Evolutionary conservation across 2,113 vertebrate genomes (phyloP), one percentile per base, ranked within the genome.

Genomic region (Halichoerus grypus): DNA sequence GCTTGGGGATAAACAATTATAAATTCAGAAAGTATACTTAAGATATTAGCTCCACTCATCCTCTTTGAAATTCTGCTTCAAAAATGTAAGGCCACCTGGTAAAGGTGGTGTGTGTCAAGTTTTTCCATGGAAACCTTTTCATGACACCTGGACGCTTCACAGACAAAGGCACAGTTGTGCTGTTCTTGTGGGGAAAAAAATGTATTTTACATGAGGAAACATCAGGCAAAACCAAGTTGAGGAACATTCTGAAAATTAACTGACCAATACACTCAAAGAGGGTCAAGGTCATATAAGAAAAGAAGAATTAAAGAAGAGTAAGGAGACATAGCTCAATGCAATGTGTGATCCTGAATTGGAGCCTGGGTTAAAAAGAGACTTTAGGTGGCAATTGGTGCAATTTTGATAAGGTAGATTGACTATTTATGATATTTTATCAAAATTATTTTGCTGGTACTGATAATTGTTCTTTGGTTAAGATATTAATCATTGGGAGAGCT

Each of bases 91-190:
- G 24, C 49, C 8, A 42, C 5, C 53, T 49, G 22, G 13, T 63
- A 67, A 67, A 69, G 3, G 22, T 36, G 1, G 33, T 57, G 3
- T 18, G 12, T 59, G 11, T 85, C 19, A 69, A 18, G 24, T 63
- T 93, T 88, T 36, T 81, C 51, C 39, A 6, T 7, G 26, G 39
- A 94, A 49, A 4, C 10, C 22, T 77, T 36, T 46, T 15, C 2
- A 24, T 3, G 14, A 14, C 2, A 14, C 4, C 39, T 15, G 28
- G 53, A 14, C 0, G 3, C 31, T 19, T 13, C 22, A 53, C 0
- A 6, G 31, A 18, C 4, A 28, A 89, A 24, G 16, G 5, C 9
- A 59, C 0, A 4, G 16, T 49, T 46, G 6, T 61, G 11, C 6
- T 76, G 3, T 51, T 91, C 10, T 88, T 81, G 11, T 36, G 51